These are phyloP conservation scores for Furnarius figulus DNA, from an alignment of 2,113 vertebrate genomes.

Conservation along the genomic window DNA sequence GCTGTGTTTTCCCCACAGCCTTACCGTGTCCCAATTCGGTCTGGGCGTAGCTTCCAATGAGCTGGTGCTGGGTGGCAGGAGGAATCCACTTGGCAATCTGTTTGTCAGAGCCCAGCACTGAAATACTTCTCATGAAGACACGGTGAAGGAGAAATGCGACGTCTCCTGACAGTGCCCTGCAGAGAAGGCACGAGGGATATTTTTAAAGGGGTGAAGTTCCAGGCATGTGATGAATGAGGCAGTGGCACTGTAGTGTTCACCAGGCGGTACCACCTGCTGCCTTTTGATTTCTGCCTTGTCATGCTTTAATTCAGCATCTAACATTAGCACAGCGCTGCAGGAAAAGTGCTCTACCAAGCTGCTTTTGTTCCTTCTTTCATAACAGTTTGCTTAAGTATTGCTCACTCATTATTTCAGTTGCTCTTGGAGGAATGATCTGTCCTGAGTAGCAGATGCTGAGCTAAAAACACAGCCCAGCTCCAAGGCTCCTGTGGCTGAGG, in stretches of 20 bases:
- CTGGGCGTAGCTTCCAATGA: slow-evolving; percentile 75
- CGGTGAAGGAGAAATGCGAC: slow-evolving; percentile 5
- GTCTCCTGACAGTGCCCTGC: slow-evolving; percentile 62
- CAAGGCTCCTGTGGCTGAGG: not conserved
- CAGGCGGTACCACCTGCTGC: not conserved
- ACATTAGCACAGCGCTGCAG: not conserved
- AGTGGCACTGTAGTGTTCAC: not conserved
- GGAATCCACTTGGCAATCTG: slow-evolving; percentile 77
- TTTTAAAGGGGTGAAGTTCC: not conserved
- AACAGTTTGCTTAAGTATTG: not conserved
- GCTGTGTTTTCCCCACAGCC: not conserved
- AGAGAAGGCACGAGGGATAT: not conserved
- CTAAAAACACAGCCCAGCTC: not conserved
- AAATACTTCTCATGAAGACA: slow-evolving; percentile 64
- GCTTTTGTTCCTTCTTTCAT: not conserved
- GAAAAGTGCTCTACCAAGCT: not conserved
- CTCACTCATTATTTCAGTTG: not conserved
- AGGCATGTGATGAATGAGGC: not conserved
- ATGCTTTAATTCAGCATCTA: not conserved
- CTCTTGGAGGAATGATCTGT: not conserved
- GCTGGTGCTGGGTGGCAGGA: slow-evolving; percentile 25
- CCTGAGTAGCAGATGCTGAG: not conserved
- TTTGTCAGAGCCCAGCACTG: slow-evolving; percentile 71
- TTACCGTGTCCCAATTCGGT: slow-evolving; percentile 82
- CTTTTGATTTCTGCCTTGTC: not conserved